Evolutionary conservation across 2,888 invertebrate species (phyloP).

Genomic region (Tinea pellionella): DNA sequence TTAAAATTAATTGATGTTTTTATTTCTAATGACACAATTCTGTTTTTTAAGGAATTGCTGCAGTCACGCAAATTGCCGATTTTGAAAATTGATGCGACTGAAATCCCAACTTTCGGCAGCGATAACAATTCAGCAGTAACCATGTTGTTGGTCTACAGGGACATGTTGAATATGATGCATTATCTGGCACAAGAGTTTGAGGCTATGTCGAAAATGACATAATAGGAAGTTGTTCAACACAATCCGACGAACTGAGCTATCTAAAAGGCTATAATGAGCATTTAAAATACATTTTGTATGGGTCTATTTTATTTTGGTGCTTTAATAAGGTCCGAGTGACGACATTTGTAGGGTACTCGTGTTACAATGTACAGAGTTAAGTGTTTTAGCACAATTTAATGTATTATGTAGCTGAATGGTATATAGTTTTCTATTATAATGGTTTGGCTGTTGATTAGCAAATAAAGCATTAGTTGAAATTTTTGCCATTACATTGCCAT

Average conservation of each 20-base stretch:
- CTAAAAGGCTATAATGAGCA: not conserved
- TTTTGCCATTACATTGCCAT: constrained; percentile 68
- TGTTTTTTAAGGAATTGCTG: constrained; percentile 45
- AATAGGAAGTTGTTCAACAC: not conserved
- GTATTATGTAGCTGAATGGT: not conserved
- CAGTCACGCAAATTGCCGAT: constrained; percentile 33
- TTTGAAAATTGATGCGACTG: not conserved
- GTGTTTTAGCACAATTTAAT: constrained; percentile 12
- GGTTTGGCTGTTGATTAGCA: constrained; percentile 42
- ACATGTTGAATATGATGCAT: constrained; percentile 51
- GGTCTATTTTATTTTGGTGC: constrained; percentile 1
- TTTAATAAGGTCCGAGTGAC: not conserved
- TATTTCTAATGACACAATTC: not conserved
- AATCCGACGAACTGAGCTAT: not conserved
- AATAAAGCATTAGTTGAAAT: constrained; percentile 39
- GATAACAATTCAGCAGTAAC: constrained; percentile 22
- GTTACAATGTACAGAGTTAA: not conserved
- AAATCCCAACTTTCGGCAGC: not conserved
- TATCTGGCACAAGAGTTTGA: constrained; percentile 48
- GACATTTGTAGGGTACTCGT: not conserved
- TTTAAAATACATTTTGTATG: constrained; percentile 1
- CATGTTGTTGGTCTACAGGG: constrained; percentile 47
- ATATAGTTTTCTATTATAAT: not conserved
- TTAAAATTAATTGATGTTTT: not conserved
- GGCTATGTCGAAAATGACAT: constrained; percentile 29